A percentile compares a stretch with the other conserved stretches of the same genome.
Conservation (phyloP, 2,113 vertebrate species). For the Bombycilla garrulus region DNA sequence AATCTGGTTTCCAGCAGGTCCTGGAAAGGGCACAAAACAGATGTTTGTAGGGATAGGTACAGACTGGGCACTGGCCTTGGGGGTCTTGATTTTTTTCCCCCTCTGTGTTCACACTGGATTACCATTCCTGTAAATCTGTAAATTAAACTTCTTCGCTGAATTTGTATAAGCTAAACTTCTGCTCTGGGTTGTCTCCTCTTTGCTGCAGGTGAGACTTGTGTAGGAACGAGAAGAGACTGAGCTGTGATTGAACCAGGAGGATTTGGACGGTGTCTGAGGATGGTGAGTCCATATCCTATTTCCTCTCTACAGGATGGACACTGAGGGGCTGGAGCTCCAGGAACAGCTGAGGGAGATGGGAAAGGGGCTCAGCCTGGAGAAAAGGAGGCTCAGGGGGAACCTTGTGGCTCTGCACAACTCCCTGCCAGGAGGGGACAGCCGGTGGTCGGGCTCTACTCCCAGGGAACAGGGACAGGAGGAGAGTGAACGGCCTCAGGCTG, state of each 20-base stretch:
- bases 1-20: not conserved
- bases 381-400: not conserved
- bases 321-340: not conserved
- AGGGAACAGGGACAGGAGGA: no score
- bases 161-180: not conserved
- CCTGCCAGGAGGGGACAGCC: not conserved
- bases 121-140: not conserved
- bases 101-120: not conserved
- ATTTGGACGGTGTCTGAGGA: not conserved
- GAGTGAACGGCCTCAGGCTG: not conserved
- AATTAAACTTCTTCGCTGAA: not conserved
- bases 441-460: not conserved
- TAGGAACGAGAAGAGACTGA: not conserved
- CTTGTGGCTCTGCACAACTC: not conserved
- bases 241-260: not conserved
- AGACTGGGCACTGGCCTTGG: not conserved
- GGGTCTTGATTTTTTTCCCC: not conserved
- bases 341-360: not conserved
- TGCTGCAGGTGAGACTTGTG: slow-evolving; percentile 3
- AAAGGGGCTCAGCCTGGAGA: not conserved
- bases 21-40: not conserved
- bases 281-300: slow-evolving; percentile 30
- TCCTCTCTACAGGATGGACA: not conserved
- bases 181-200: not conserved
- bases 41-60: not conserved